These are phyloP conservation scores for Apodemia zela DNA, from an alignment of 2,888 invertebrate species.

Conservation along the genomic window DNA sequence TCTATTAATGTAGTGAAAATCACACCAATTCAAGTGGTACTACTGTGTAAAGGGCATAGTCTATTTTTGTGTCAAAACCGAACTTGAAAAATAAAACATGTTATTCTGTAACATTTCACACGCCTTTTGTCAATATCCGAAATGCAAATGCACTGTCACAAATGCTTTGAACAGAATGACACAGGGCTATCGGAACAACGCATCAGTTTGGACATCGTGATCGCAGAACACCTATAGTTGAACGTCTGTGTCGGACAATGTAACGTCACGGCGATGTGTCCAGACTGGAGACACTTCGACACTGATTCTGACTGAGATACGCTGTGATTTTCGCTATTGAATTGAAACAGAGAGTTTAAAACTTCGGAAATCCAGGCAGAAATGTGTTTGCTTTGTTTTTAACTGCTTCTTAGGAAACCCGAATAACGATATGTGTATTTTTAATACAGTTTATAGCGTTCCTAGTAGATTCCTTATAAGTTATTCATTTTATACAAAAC, in stretches of 20 bases:
- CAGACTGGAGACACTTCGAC: conserved; percentile 44
- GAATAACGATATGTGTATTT: too few species aligned
- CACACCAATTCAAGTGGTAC: background rate
- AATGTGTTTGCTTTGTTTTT: background rate
- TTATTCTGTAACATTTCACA: conserved; percentile 12
- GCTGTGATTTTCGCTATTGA: conserved; percentile 40
- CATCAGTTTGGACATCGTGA: conserved; percentile 39
- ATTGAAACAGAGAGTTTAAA: background rate
- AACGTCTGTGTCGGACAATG: conserved; percentile 40
- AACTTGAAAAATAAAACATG: conserved; percentile 22
- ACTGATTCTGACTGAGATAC: conserved; percentile 67
- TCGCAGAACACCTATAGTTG: conserved; percentile 31
- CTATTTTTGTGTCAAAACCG: conserved; percentile 3
- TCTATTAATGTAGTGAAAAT: background rate
- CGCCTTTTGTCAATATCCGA: conserved; percentile 17
- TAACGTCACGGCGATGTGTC: conserved; percentile 41
- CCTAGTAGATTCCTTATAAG: too few species aligned
- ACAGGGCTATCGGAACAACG: conserved; percentile 49
- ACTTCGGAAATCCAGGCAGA: background rate
- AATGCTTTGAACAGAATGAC: conserved; percentile 8
- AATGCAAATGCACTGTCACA: conserved; percentile 9
- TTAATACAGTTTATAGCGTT: too few species aligned
- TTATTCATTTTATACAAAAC: too few species aligned
- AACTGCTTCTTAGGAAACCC: too few species aligned
- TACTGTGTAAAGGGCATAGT: background rate